Evolutionary conservation across 2,888 invertebrate species (phyloP).

Genomic region (Scaptomyza parva): DNA sequence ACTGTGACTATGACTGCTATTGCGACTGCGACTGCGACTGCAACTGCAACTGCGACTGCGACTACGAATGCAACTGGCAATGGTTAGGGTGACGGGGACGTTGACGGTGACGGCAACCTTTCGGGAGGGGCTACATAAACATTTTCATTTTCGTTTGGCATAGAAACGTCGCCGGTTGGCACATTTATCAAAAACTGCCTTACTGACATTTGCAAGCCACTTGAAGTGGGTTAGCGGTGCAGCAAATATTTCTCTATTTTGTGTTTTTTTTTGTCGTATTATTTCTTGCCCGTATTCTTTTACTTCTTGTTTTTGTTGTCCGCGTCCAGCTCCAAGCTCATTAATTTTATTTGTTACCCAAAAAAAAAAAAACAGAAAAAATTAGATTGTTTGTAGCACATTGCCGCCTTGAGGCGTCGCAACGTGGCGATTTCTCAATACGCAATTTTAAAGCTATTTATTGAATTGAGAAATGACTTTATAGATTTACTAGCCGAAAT

Average conservation of each 20-base stretch:
- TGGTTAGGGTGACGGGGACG: constrained; percentile 3
- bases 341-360: constrained; percentile 69
- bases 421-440: constrained; percentile 66
- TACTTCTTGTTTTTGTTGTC: constrained; percentile 25
- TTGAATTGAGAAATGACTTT: constrained; percentile 40
- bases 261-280: neutral
- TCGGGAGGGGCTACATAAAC: constrained; percentile 70
- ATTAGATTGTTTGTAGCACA: constrained; percentile 24
- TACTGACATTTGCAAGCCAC: constrained; percentile 74
- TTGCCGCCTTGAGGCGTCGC: constrained; percentile 46
- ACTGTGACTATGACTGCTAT: constrained; percentile 54
- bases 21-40: constrained; percentile 4
- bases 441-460: constrained; percentile 55
- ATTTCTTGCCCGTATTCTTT: neutral
- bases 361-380: constrained; percentile 12
- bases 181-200: constrained; percentile 76
- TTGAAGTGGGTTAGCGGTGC: constrained; percentile 70
- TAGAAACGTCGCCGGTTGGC: constrained; percentile 69
- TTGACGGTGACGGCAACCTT: constrained; percentile 58
- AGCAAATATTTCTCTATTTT: constrained; percentile 31
- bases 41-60: constrained; percentile 6
- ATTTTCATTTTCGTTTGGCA: constrained; percentile 74
- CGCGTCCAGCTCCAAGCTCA: constrained; percentile 56
- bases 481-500: constrained; percentile 15
- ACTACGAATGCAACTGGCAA: constrained; percentile 3